A percentile compares a stretch with the other conserved stretches of the same genome.
Evolutionary conservation across 2,113 vertebrate species (phyloP).

Genomic region (Alectura lathami): DNA sequence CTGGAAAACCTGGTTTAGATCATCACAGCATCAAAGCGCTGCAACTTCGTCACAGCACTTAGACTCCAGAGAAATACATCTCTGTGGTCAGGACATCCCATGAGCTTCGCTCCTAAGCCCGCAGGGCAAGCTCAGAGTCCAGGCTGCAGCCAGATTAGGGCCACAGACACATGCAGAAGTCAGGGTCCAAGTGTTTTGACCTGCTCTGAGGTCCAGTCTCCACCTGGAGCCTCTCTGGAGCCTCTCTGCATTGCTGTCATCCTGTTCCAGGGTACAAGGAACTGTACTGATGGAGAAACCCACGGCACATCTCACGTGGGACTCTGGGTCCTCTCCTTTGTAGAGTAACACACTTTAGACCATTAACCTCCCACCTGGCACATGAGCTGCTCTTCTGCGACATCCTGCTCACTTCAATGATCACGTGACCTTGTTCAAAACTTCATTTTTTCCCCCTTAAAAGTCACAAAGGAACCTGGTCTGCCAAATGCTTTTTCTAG

Average conservation of each 20-base stretch:
- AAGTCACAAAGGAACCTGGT: background rate
- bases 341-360: background rate
- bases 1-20: background rate
- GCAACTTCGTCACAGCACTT: background rate
- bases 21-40: background rate
- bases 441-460: background rate
- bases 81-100: background rate
- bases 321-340: background rate
- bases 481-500: background rate
- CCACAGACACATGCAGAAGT: background rate
- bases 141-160: background rate
- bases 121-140: background rate
- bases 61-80: background rate
- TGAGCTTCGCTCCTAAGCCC: background rate
- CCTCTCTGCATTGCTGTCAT: background rate
- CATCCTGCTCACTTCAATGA: background rate
- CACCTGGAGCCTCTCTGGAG: background rate
- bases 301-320: fast-evolving
- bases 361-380: background rate
- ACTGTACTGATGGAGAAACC: background rate
- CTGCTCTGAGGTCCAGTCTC: background rate
- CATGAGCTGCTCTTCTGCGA: background rate
- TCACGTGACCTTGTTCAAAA: background rate
- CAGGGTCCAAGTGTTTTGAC: background rate
- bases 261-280: background rate